Evolutionary conservation across 2,888 invertebrate species (phyloP), one percentile per base, ranked within the genome.

Genomic region (Agonum fuliginosum): DNA sequence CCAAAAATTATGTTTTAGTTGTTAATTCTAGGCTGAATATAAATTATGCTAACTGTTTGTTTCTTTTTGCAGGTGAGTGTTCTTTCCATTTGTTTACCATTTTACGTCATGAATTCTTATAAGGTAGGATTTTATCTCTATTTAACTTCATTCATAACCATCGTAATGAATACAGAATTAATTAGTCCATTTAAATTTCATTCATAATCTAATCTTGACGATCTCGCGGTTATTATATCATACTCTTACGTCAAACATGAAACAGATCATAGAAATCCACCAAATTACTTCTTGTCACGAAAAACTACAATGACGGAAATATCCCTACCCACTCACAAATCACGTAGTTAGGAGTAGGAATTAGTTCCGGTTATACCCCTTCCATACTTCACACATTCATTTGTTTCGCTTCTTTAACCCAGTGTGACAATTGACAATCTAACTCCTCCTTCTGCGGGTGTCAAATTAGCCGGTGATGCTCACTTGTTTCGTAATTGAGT

Each of bases 321-420:
- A 10, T 22, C 20, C 54, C 17, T 22, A 54, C 54, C 17, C 54
- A 54, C 80, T 82, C 81, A 80, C 83, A 82, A 82, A 83, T 83
- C 83, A 81, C 80, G 79, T 82, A 82, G 83, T 85, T 84, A 83
- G 84, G n/a, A 80, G 79, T 81, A 82, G n/a, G n/a, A n/a, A 83
- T 84, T 84, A 83, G 85, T 84, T 85, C 84, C 84, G 84, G 84
- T 81, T 80, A 79, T 78, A 79, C 81, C 79, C 73, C 79, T 80
- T 81, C 80, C 82, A 80, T n/a, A 54, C 10, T 54, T 20, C 82
- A 80, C 83, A 82, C 82, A 30, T 43, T 74, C 74, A 74, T 74
- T 74, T 74, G 65, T 74, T 74, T 22, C 65, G 73, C 24, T 58
- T 73, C 58, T 73, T 73, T 73, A 73, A 73, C 24, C 41, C 54